Conservation (phyloP, 2,113 vertebrate species). For the Mobula hypostoma region DNA sequence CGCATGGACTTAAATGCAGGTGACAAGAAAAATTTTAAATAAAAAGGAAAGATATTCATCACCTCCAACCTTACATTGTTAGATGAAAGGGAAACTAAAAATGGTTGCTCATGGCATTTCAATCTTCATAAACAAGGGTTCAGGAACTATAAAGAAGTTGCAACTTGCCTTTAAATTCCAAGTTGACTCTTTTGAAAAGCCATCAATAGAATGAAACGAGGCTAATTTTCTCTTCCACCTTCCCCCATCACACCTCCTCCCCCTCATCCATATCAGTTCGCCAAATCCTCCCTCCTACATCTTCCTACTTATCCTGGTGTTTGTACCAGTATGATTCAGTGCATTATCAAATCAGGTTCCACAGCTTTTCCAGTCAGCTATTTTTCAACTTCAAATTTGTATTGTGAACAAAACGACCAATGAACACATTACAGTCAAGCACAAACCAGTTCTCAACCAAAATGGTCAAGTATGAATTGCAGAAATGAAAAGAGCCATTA, state of each 20-base stretch:
- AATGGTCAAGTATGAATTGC: not conserved
- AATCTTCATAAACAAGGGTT: not conserved
- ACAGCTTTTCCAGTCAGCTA: not conserved
- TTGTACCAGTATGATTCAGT: not conserved
- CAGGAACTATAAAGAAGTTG: not conserved
- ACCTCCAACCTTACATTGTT: not conserved
- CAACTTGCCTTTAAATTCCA: not conserved
- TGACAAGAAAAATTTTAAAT: not conserved
- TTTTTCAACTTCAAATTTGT: not conserved
- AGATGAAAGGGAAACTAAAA: not conserved
- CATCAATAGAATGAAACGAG: not conserved
- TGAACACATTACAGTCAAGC: not conserved
- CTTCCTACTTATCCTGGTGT: not conserved
- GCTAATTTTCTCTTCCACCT: not conserved
- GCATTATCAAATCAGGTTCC: not conserved
- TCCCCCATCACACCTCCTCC: not conserved
- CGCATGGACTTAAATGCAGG: not conserved
- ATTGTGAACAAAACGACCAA: not conserved
- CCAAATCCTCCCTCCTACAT: too few relatives aligned
- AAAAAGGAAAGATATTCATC: not conserved
- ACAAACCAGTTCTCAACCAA: not conserved
- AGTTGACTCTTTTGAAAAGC: not conserved
- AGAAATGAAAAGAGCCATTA: not conserved
- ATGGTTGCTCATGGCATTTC: not conserved
- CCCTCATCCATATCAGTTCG: not conserved